These are phyloP conservation scores for Felis catus DNA, from an alignment of 2,113 vertebrate species.

Conservation along the genomic window F.catus_Fca126_mat1.0 CM031414.1:18505001-18505500, in stretches of 20 bases:
- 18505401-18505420: neutral
- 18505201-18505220: constrained; percentile 58
- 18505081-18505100: neutral
- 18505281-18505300: constrained; percentile 32
- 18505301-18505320: neutral
- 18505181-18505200: constrained; percentile 58
- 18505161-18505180: neutral
- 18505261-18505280: constrained; percentile 51
- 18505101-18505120: constrained; percentile 9
- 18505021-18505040: neutral
- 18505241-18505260: constrained; percentile 40
- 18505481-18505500: neutral
- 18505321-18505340: constrained; percentile 21
- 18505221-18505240: neutral
- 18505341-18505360: constrained; percentile 33
- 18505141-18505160: constrained; percentile 15
- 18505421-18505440: neutral
- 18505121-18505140: neutral
- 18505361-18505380: neutral
- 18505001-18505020: neutral
- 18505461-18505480: neutral
- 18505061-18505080: neutral
- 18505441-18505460: neutral
- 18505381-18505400: constrained; percentile 34
- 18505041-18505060: neutral